phyloP scores from a whole-genome alignment of 2,797 vertebrate species.

The Orestias chungarensis region DNA sequence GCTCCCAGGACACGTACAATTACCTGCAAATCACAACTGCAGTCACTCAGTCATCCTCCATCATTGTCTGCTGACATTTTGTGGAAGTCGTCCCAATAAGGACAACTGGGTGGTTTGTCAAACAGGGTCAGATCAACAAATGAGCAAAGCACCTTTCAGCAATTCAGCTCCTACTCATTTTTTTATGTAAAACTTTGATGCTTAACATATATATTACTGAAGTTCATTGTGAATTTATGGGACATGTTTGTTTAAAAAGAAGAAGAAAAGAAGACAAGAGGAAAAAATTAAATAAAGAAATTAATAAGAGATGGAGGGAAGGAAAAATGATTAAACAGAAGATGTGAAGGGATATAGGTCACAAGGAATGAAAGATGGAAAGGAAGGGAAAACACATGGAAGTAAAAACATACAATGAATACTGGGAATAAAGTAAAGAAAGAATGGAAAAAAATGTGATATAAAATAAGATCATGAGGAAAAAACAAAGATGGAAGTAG shows the following conservation, averaged over 20 bases:
- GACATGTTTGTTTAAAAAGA: not conserved
- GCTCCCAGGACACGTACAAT: conserved; percentile 85
- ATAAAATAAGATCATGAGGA: too few relatives aligned
- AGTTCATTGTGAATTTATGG: not conserved
- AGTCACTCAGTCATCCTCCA: conserved; percentile 5
- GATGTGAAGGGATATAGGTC: not conserved
- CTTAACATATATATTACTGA: not conserved
- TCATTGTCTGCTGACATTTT: conserved; percentile 28
- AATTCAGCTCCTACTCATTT: not conserved
- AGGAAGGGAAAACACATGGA: not conserved
- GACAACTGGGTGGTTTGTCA: conserved; percentile 29
- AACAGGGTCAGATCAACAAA: conserved; percentile 27
- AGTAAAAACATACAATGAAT: not conserved
- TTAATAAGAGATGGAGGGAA: not conserved
- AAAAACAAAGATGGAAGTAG: too few relatives aligned
- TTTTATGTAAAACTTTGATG: not conserved
- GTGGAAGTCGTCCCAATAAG: conserved; percentile 11
- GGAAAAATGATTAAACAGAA: not conserved
- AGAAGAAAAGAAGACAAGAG: not conserved
- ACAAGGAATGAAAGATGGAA: not conserved
- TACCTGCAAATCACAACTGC: conserved; percentile 72
- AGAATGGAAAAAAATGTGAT: not conserved
- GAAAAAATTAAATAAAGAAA: not conserved
- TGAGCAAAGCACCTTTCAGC: conserved; percentile 1
- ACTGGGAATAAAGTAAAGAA: not conserved